Evolutionary conservation across 2,113 vertebrate genomes (phyloP).

Genomic region (Callipepla californica): DNA sequence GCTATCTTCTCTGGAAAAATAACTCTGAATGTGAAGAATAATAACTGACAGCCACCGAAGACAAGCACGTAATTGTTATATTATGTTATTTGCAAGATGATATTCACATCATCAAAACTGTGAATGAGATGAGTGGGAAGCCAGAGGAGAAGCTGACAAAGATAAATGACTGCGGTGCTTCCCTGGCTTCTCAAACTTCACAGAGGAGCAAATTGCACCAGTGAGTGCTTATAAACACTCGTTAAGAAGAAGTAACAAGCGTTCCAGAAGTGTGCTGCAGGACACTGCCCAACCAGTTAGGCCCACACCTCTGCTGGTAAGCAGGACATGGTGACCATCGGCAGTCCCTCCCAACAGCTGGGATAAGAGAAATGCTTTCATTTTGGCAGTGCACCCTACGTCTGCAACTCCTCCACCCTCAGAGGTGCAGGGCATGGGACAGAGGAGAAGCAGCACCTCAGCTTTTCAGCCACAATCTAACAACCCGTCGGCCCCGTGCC

Average conservation of each 20-base stretch:
- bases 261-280: rapidly evolving
- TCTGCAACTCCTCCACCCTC: background rate
- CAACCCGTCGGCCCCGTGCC: background rate
- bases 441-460: rapidly evolving
- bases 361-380: background rate
- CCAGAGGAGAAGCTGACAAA: background rate
- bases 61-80: rapidly evolving
- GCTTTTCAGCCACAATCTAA: background rate
- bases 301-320: rapidly evolving
- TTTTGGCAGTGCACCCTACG: background rate
- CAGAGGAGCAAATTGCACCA: background rate
- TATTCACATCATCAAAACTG: background rate
- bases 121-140: background rate
- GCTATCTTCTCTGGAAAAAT: background rate
- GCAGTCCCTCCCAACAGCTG: background rate
- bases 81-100: background rate
- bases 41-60: background rate
- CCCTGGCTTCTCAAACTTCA: background rate
- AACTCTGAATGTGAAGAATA: background rate
- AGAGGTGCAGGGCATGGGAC: background rate
- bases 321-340: background rate
- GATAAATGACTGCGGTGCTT: background rate
- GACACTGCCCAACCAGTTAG: rapidly evolving
- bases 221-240: background rate
- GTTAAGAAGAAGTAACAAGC: background rate